Base-by-base conservation (phyloP, 2,888 invertebrate species). In the Phaedon cochleariae region DNA sequence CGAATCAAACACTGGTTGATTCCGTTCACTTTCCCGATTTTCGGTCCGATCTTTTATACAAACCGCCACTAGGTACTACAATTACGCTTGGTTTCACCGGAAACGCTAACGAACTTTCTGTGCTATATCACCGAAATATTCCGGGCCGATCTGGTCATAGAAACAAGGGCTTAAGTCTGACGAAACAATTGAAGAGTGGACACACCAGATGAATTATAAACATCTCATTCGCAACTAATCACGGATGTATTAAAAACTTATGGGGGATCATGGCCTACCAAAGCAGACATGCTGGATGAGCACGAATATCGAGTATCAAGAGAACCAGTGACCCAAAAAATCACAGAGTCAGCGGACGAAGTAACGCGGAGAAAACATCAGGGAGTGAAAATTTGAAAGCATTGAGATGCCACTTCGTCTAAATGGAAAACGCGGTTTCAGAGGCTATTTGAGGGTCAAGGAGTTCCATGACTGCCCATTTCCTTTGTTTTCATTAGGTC, bases 241-340 rank as follows among this genome's bases (percentile, higher is more conserved):
- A 63, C 20, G 51, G 21, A 22, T 45, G 58, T 58, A 63, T 58
- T 63, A 63, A 63, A 63, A 63, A 62, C 58, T 63, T 63, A 51
- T 41, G 34, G 17, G 41, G 54, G 48, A 46, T 62, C 34, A 22
- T 46, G 46, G 29, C 57, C 4, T 15, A 34, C 12, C 34, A 34
- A 7, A n/a, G 18, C 20, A 45, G n/a, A n/a, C 41, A 22, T 41
- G 22, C 41, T 22, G 12, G 46, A 37, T 46, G 29, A 22, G 57
- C 45, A 17, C 17, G 17, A 57, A 45, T 18, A 46, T 58, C n/a
- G 34, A n/a, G 34, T n/a, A 15, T 17, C 48, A 55, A 46, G 55
- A 54, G 20, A 59, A 34, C 29, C 26, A 21, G 41, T 12, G 34
- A 34, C 34, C 34, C 34, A 34, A 34, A 34, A 34, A 34, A 34